Conservation (phyloP, 1,140 invertebrate species). For the Centruroides vittatus region DNA sequence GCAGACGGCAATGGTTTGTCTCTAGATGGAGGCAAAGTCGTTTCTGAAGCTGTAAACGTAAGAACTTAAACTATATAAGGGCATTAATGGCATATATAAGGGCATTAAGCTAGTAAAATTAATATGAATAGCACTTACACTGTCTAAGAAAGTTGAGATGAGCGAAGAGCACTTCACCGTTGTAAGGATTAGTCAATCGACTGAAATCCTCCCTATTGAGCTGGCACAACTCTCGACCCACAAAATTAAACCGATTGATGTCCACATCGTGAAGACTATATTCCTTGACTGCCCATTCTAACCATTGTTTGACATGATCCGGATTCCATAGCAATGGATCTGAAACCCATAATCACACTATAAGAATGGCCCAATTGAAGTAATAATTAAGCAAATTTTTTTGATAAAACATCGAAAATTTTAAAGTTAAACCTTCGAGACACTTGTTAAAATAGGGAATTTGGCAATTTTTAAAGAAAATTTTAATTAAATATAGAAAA, state of each 20-base stretch:
- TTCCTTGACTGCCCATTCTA: constrained; percentile 43
- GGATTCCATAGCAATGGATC: constrained; percentile 48
- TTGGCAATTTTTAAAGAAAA: too few species aligned
- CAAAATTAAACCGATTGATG: constrained; percentile 37
- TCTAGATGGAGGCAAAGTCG: constrained; percentile 5
- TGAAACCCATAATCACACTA: constrained; percentile 13
- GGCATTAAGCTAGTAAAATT: too few species aligned
- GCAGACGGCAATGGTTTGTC: constrained; percentile 5
- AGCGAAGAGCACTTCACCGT: constrained; percentile 23
- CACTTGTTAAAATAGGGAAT: too few species aligned
- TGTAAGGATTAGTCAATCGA: constrained; percentile 21
- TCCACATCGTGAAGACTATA: constrained; percentile 41
- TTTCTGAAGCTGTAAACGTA: constrained; percentile 6
- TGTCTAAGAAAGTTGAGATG: constrained; percentile 26
- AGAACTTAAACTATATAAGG: background rate
- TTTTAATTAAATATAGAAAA: too few species aligned
- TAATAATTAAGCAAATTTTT: too few species aligned
- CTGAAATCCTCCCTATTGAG: constrained; percentile 27
- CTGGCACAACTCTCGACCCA: constrained; percentile 40
- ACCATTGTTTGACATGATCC: constrained; percentile 45
- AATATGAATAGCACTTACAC: background rate
- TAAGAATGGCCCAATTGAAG: too few species aligned
- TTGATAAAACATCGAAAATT: too few species aligned
- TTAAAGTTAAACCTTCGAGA: too few species aligned
- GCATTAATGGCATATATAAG: background rate